Evolutionary conservation across 2,113 vertebrate genomes (phyloP), one percentile per base, ranked within the genome.

Genomic region (Garra rufa): DNA sequence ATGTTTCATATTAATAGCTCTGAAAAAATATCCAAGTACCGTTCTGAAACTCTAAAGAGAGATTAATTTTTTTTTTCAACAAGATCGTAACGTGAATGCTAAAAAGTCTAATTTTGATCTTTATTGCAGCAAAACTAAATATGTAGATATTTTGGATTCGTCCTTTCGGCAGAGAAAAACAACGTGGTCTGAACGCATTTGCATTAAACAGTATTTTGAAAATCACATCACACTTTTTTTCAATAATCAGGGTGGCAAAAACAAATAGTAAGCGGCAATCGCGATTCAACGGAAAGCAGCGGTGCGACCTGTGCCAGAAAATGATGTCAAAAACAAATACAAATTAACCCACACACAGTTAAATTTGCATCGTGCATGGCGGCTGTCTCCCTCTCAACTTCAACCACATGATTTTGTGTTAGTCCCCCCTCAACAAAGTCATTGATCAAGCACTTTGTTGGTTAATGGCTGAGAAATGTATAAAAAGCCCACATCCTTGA

Each of bases 401-500:
- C 52, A 87, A 85, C 87, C 85, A 76, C 85, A 85, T 44, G 46
- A 38, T 69, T 81, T 67, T 81, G 50, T 83, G 82, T 71, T 69
- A 57, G 55, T 74, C 81, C 79, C 81, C 52, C 34, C 81, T 52
- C 57, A 38, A 78, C 55, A 28, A 83, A 84, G 75, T 83, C 82
- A 84, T 83, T 86, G 83, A 75, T 61, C 0, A 43, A 77, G 38
- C 34, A 65, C 55, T 61, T 76, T 73, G 59, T 69, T n/a, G 76
- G 48, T 76, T 83, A 86, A 77, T 82, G 38, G 46, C 41, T 83
- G 83, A 75, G 38, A 89, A 76, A 83, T 73, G 82, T 85, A 46
- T 86, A 9, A 44, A 34, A 81, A 83, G 82, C 86, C 83, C 86
- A 87, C 87, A 85, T 87, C 86, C 71, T 78, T 76, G 78, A 76